Percentiles rank a stretch among this genome's conserved stretches.
phyloP scores from a whole-genome alignment of 2,888 invertebrate genomes.

The Marronus borbonicus region DNA sequence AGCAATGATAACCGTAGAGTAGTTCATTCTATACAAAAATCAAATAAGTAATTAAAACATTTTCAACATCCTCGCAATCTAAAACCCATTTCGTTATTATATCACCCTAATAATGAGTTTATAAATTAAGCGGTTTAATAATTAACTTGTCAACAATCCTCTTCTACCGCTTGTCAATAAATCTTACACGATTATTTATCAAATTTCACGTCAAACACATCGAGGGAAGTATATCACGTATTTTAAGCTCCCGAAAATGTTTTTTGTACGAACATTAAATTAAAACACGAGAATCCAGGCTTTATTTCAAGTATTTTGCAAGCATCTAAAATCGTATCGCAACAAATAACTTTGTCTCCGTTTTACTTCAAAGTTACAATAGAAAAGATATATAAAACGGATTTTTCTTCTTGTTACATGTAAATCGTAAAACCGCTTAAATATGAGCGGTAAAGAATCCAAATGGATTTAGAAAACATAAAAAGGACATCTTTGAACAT shows the following conservation, averaged over 20 bases:
- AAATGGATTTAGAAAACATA: conserved; percentile 15
- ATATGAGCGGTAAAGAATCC: background rate
- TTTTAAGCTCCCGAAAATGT: background rate
- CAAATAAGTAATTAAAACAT: background rate
- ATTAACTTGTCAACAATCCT: conserved; percentile 12
- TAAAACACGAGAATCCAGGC: background rate
- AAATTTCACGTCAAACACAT: too few relatives aligned
- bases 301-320: conserved; percentile 1
- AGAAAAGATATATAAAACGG: background rate
- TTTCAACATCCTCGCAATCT: too few relatives aligned
- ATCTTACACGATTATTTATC: background rate
- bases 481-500: background rate
- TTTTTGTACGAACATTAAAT: background rate
- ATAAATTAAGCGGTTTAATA: conserved; percentile 4
- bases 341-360: conserved; percentile 6
- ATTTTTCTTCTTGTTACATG: background rate
- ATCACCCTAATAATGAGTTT: background rate
- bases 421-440: conserved; percentile 5
- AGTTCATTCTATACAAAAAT: conserved; percentile 55
- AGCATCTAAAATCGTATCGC: background rate
- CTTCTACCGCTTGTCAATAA: background rate
- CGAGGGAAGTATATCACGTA: too few relatives aligned
- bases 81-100: conserved; percentile 3
- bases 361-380: conserved; percentile 9
- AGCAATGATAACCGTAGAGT: conserved; percentile 54